Evolutionary conservation across 2,113 vertebrate genomes (phyloP).

Genomic region (Scatophagus argus): DNA sequence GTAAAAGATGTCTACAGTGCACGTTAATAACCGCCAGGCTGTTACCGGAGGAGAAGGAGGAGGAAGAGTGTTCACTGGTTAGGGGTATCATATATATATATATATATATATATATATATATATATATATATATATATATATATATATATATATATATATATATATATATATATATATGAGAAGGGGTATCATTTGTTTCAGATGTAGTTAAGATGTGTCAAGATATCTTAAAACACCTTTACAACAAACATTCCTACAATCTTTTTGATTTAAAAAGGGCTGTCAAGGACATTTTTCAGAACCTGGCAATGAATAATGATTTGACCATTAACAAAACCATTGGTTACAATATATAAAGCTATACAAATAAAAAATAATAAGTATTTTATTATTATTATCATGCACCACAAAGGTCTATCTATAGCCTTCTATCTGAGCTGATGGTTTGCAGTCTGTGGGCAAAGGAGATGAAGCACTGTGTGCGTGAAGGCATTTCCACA

Average conservation of each 20-base stretch:
- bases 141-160: too few relatives aligned
- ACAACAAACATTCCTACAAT: too few relatives aligned
- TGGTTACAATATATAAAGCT: background rate
- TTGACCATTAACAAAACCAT: background rate
- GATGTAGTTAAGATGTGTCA: background rate
- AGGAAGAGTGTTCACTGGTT: too few relatives aligned
- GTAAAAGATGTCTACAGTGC: background rate
- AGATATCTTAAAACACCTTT: background rate
- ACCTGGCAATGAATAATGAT: background rate
- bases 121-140: too few relatives aligned
- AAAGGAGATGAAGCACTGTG: background rate
- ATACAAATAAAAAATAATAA: too few relatives aligned
- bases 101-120: too few relatives aligned
- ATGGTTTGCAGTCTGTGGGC: background rate
- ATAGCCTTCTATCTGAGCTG: background rate
- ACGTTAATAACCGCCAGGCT: background rate
- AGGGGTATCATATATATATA: too few relatives aligned
- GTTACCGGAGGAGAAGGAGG: background rate
- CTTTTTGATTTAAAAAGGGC: too few relatives aligned
- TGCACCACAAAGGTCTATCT: background rate
- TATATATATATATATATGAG: too few relatives aligned
- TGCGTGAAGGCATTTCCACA: conserved; percentile 43
- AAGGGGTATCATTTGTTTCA: background rate
- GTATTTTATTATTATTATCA: background rate
- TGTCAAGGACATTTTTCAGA: background rate